A percentile compares a stretch with the other conserved stretches of the same genome.
These are phyloP conservation scores for Hoplostethus mediterraneus DNA, from an alignment of 2,797 vertebrate species.

Conservation along the genomic window DNA sequence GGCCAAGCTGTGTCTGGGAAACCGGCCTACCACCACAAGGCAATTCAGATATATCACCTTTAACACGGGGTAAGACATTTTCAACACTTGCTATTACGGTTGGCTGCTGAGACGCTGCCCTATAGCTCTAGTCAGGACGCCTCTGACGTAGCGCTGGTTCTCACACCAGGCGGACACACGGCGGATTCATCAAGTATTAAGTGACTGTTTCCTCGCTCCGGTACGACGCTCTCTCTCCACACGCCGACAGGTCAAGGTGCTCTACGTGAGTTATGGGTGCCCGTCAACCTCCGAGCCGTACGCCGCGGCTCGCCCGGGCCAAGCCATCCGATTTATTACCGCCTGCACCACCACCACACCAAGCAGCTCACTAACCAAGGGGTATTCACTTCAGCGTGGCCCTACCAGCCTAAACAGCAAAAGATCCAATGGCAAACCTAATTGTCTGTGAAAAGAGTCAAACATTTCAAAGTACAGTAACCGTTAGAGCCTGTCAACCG, in stretches of 20 bases:
- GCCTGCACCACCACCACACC: slow-evolving; percentile 40
- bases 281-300: slow-evolving; percentile 56
- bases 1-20: too few species aligned
- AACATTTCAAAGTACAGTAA: slow-evolving; percentile 75
- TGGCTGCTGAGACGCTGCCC: background rate
- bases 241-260: slow-evolving; percentile 67
- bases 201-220: slow-evolving; percentile 42
- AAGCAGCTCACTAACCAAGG: slow-evolving; percentile 58
- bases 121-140: slow-evolving; percentile 8
- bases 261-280: slow-evolving; percentile 60
- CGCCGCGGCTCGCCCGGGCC: slow-evolving; percentile 37
- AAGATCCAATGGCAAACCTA: slow-evolving; percentile 71
- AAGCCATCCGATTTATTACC: slow-evolving; percentile 52
- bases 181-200: slow-evolving; percentile 36
- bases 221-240: slow-evolving; percentile 41
- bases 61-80: background rate
- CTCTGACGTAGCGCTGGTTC: slow-evolving; percentile 3
- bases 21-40: too few species aligned
- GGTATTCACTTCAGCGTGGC: slow-evolving; percentile 57
- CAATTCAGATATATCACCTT: too few species aligned
- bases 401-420: slow-evolving; percentile 61
- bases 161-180: slow-evolving; percentile 7
- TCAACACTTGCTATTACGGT: background rate
- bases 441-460: slow-evolving; percentile 80
- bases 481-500: slow-evolving; percentile 72